These are phyloP conservation scores for Rhyacophila brunnea DNA, from an alignment of 1,140 invertebrate genomes.

Conservation along the genomic window DNA sequence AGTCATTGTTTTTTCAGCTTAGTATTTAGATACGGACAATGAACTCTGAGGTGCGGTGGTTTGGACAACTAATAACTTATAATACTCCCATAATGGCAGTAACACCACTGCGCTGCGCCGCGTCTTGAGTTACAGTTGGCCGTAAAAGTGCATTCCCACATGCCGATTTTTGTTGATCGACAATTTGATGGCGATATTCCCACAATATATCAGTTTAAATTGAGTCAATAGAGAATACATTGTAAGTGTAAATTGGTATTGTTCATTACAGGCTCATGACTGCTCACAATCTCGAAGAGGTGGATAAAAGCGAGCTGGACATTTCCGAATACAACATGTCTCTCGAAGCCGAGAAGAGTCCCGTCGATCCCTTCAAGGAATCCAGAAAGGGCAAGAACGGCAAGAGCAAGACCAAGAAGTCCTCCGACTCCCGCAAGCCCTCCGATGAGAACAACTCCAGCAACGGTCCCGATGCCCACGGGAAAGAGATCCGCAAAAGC, in stretches of 20 bases:
- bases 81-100: no score
- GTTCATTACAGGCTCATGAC: slow-evolving; percentile 61
- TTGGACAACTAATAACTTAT: no score
- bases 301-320: slow-evolving; percentile 25
- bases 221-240: neutral
- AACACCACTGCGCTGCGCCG: no score
- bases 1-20: no score
- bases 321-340: slow-evolving; percentile 42
- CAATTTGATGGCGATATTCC: no score
- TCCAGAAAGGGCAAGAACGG: slow-evolving; percentile 50
- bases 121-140: no score
- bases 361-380: slow-evolving; percentile 43
- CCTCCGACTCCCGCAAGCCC: slow-evolving; percentile 43
- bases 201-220: neutral
- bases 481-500: slow-evolving; percentile 38
- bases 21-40: no score
- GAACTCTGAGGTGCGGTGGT: no score
- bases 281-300: slow-evolving; percentile 65
- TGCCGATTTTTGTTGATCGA: no score
- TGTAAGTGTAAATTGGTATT: neutral
- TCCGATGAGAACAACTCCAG: slow-evolving; percentile 43
- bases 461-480: slow-evolving; percentile 43
- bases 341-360: slow-evolving; percentile 35
- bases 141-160: no score
- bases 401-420: slow-evolving; percentile 55